A percentile compares a stretch with the other conserved stretches of the same genome.
Conservation (phyloP, 2,797 vertebrate genomes). For the Rhinoraja longicauda region DNA sequence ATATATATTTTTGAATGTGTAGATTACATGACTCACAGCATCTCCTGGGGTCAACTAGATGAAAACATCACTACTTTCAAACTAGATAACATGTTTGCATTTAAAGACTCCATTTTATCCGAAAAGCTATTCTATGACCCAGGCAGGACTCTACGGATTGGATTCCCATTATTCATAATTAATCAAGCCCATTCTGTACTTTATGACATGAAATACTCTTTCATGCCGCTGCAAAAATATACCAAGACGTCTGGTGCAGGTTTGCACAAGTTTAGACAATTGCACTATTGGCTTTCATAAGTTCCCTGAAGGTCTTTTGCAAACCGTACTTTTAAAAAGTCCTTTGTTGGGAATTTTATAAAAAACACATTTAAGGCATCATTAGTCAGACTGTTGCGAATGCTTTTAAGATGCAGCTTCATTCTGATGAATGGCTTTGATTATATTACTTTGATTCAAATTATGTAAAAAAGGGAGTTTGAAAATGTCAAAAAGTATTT, state of each 20-base stretch:
- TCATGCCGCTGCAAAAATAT: neutral
- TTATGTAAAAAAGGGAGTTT: neutral
- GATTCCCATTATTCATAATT: neutral
- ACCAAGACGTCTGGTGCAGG: neutral
- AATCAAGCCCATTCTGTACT: neutral
- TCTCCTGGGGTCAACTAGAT: neutral
- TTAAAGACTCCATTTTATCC: neutral
- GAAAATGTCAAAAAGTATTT: neutral
- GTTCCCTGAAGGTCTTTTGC: neutral
- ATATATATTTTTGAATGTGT: neutral
- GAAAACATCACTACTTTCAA: neutral
- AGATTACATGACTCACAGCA: neutral
- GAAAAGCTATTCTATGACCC: neutral
- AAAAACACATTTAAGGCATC: neutral
- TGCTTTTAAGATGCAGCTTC: neutral
- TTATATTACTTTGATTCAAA: neutral
- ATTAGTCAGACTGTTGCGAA: neutral
- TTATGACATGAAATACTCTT: neutral
- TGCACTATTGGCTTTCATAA: neutral
- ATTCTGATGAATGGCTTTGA: neutral
- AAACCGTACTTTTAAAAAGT: constrained; percentile 12
- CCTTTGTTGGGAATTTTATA: neutral
- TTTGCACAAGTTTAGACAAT: neutral
- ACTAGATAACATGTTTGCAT: neutral
- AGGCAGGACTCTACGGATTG: too few species aligned